Percentiles rank a stretch among this genome's conserved stretches.
phyloP scores from a whole-genome alignment of 1,140 invertebrate genomes.

The Caligus rogercresseyi region DNA sequence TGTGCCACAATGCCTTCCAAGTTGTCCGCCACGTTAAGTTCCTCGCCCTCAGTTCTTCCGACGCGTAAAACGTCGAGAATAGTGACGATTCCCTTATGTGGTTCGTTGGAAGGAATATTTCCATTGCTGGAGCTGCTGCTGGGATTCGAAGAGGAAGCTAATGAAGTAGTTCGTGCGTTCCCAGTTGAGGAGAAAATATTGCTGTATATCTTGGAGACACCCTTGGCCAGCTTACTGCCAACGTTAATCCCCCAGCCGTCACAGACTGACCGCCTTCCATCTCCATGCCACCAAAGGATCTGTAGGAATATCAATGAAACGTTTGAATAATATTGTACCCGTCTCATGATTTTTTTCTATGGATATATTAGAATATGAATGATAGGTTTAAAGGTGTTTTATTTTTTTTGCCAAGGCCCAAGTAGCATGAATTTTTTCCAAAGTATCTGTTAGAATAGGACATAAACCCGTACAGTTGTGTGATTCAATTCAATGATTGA shows the following conservation, averaged over 20 bases:
- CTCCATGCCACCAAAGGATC: constrained; percentile 16
- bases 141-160: neutral
- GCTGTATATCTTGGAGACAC: constrained; percentile 13
- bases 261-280: constrained; percentile 11
- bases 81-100: constrained; percentile 38
- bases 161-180: no score
- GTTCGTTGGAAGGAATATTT: constrained; percentile 16
- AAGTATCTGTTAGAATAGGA: no score
- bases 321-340: no score
- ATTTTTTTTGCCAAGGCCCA: no score
- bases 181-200: constrained; percentile 12
- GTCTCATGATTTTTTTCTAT: no score
- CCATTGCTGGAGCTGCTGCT: no score
- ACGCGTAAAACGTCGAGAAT: constrained; percentile 35
- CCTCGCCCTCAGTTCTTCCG: constrained; percentile 19
- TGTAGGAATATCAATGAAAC: neutral
- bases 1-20: constrained; percentile 63
- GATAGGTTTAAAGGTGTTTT: no score
- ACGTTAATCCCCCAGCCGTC: constrained; percentile 20
- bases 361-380: no score
- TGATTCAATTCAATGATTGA: no score
- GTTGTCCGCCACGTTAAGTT: constrained; percentile 30
- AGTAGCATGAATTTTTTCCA: no score
- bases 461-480: no score
- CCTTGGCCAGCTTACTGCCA: constrained; percentile 16